Percentiles rank a stretch among this genome's conserved stretches.
phyloP scores from a whole-genome alignment of 2,113 vertebrate species.

The Hippocampus guttulatus region DNA sequence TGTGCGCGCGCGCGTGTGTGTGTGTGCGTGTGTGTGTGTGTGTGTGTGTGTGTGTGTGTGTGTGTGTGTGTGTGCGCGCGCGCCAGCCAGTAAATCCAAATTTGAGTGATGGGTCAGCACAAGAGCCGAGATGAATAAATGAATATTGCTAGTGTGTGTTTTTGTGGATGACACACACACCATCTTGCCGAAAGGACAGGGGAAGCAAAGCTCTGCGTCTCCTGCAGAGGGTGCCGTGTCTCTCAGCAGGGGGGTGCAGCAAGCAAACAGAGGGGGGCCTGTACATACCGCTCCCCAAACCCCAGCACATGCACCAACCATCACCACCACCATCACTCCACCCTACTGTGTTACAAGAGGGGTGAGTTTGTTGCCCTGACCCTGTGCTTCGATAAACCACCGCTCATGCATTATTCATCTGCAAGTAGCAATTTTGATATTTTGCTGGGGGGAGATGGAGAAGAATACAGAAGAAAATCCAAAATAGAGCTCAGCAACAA shows the following conservation, averaged over 20 bases:
- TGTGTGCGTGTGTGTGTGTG: conserved; percentile 26
- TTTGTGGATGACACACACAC: conserved; percentile 51
- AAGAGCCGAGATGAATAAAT: conserved; percentile 44
- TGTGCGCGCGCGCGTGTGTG: not conserved
- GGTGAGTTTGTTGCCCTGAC: conserved; percentile 43
- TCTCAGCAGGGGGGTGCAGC: conserved; percentile 66
- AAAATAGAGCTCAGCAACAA: conserved; percentile 69
- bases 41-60: not conserved
- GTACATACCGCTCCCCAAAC: conserved; percentile 60
- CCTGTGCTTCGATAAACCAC: conserved; percentile 83
- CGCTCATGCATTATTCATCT: conserved; percentile 97
- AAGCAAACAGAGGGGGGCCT: conserved; percentile 75
- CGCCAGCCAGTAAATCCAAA: not conserved
- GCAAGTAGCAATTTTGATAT: conserved; percentile 95
- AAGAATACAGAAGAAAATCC: conserved; percentile 86
- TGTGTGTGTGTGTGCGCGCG: conserved; percentile 15
- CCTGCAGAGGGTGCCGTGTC: conserved; percentile 76
- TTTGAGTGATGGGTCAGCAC: conserved; percentile 66
- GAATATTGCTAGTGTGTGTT: conserved; percentile 39
- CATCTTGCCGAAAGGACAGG: conserved; percentile 70
- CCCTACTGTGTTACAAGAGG: conserved; percentile 76
- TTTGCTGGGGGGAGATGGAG: conserved; percentile 86
- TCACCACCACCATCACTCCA: conserved; percentile 58
- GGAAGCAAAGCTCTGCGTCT: conserved; percentile 78
- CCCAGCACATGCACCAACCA: conserved; percentile 56